phyloP scores from a whole-genome alignment of 1,140 invertebrate species.

The Bombyx mandarina region DNA sequence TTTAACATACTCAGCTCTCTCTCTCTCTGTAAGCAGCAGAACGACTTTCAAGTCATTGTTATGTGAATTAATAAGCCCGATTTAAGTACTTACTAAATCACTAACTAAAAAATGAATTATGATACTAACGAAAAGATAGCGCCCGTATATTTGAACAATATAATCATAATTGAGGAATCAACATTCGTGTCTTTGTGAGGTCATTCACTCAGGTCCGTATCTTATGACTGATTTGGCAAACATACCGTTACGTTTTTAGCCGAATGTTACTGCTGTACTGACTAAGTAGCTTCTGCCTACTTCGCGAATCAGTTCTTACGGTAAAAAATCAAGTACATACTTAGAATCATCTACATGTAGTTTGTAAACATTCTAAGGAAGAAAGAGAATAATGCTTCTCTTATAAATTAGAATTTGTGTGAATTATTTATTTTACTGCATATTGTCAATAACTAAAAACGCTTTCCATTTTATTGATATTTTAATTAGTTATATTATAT shows the following conservation, averaged over 20 bases:
- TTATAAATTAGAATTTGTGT: too few species aligned
- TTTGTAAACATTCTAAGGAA: too few species aligned
- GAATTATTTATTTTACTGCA: too few species aligned
- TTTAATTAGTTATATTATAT: too few species aligned
- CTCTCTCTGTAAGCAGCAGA: slow-evolving; percentile 2
- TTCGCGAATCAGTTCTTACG: too few species aligned
- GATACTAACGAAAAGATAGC: neutral
- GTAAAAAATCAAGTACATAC: too few species aligned
- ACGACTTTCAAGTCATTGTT: slow-evolving; percentile 8
- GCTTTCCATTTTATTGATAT: too few species aligned
- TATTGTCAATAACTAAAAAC: too few species aligned
- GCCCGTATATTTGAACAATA: slow-evolving; percentile 3
- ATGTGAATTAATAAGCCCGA: slow-evolving; percentile 3
- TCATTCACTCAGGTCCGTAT: slow-evolving; percentile 47
- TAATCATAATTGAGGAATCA: slow-evolving; percentile 15
- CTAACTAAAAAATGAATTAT: neutral
- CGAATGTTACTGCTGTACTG: slow-evolving; percentile 6
- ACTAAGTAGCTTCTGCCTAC: too few species aligned
- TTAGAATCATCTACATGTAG: too few species aligned
- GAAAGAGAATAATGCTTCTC: too few species aligned
- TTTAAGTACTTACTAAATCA: slow-evolving; percentile 3
- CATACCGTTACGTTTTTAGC: slow-evolving; percentile 44
- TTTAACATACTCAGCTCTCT: neutral
- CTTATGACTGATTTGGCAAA: slow-evolving; percentile 44
- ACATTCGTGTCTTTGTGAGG: slow-evolving; percentile 24